Evolutionary conservation across 2,113 vertebrate genomes (phyloP).

Genomic region (Dicentrarchus labrax): DNA sequence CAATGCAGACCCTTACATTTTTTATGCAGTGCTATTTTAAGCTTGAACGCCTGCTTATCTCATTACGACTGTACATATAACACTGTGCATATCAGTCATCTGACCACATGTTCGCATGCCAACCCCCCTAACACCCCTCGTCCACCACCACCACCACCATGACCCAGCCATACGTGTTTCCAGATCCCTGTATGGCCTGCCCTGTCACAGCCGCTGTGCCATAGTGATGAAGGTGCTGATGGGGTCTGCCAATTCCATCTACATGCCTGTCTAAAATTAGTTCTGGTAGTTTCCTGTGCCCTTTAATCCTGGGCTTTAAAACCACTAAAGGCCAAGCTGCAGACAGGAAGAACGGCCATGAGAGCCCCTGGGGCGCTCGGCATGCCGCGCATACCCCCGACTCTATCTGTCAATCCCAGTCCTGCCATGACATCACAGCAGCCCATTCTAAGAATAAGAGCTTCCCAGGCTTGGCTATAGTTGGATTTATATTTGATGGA

Average conservation of each 20-base stretch:
- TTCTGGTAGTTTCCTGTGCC: slow-evolving; percentile 73
- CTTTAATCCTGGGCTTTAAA: slow-evolving; percentile 73
- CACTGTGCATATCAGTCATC: slow-evolving; percentile 18
- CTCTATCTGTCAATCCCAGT: slow-evolving; percentile 50
- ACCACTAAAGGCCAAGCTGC: slow-evolving; percentile 52
- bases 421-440: slow-evolving; percentile 62
- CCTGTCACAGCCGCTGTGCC: slow-evolving; percentile 43
- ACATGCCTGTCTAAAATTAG: slow-evolving; percentile 75
- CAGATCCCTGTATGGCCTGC: slow-evolving; percentile 56
- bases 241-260: slow-evolving; percentile 58
- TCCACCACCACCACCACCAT: not conserved
- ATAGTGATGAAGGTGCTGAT: slow-evolving; percentile 56
- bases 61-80: slow-evolving; percentile 35
- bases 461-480: slow-evolving; percentile 30
- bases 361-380: slow-evolving; percentile 27
- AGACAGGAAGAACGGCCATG: slow-evolving; percentile 66
- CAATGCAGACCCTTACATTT: not conserved
- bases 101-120: slow-evolving; percentile 33
- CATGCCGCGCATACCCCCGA: slow-evolving; percentile 48
- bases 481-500: slow-evolving; percentile 52
- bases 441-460: slow-evolving; percentile 54
- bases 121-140: slow-evolving; percentile 12
- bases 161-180: slow-evolving; percentile 37
- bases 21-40: slow-evolving; percentile 6
- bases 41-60: slow-evolving; percentile 8